These are phyloP conservation scores for Solenopsis fugax DNA, from an alignment of 1,140 invertebrate genomes.

Conservation along the genomic window DNA sequence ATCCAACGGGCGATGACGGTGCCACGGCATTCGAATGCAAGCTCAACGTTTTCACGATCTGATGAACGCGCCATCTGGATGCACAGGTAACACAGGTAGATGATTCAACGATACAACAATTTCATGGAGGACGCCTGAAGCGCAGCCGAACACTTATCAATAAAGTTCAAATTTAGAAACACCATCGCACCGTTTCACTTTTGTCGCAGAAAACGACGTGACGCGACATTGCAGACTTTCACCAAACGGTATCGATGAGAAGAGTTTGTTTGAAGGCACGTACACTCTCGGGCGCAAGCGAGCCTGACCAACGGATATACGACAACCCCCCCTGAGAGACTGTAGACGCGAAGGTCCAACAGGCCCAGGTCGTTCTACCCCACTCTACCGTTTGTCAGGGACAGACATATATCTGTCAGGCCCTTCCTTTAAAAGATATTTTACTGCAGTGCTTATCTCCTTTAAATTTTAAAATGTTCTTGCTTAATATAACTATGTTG, in stretches of 20 bases:
- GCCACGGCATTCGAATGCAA: slow-evolving; percentile 31
- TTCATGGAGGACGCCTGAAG: background rate
- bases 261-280: slow-evolving; percentile 8
- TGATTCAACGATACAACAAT: slow-evolving; percentile 34
- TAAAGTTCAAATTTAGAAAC: slow-evolving; percentile 20
- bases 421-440: slow-evolving; percentile 9
- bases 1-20: slow-evolving; percentile 26
- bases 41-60: slow-evolving; percentile 44
- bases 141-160: background rate
- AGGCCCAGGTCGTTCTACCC: slow-evolving; percentile 69
- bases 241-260: slow-evolving; percentile 11
- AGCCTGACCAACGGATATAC: slow-evolving; percentile 26
- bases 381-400: slow-evolving; percentile 61
- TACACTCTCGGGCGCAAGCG: slow-evolving; percentile 3
- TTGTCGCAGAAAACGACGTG: background rate
- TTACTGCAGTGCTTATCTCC: background rate
- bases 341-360: slow-evolving; percentile 68
- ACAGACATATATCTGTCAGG: background rate
- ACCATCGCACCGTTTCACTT: slow-evolving; percentile 1
- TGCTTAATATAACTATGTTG: background rate
- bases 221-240: slow-evolving; percentile 60
- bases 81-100: slow-evolving; percentile 39
- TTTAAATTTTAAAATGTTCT: background rate
- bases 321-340: slow-evolving; percentile 74
- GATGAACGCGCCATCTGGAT: slow-evolving; percentile 68